These are phyloP conservation scores for Thalassarche chlororhynchos DNA, from an alignment of 2,113 vertebrate genomes.

Conservation along the genomic window DNA sequence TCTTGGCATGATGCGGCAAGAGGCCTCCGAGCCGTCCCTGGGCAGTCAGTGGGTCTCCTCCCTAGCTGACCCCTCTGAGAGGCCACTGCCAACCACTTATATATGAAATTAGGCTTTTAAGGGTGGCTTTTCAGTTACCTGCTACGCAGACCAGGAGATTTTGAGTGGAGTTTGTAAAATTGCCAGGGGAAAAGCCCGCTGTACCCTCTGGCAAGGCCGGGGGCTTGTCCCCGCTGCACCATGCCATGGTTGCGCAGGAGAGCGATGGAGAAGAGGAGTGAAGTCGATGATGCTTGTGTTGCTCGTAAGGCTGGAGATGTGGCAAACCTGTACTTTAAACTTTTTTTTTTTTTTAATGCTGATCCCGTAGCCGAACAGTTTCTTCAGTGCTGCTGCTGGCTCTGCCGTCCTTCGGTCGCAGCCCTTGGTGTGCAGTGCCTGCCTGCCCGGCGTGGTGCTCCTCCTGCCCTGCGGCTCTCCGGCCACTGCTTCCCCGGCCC, in stretches of 20 bases:
- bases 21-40: fast-evolving
- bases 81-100: not conserved
- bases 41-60: fast-evolving
- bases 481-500: fast-evolving
- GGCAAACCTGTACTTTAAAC: not conserved
- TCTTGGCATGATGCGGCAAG: not conserved
- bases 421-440: not conserved
- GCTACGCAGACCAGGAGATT: not conserved
- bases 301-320: not conserved
- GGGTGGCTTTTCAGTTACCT: not conserved
- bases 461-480: not conserved
- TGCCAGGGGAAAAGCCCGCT: not conserved
- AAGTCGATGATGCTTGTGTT: not conserved
- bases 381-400: not conserved
- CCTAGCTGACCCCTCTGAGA: not conserved
- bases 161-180: not conserved
- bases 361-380: fast-evolving
- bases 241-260: fast-evolving
- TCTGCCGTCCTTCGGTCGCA: fast-evolving
- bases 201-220: fast-evolving
- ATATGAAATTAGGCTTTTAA: not conserved
- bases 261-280: not conserved
- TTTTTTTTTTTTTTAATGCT: not conserved
- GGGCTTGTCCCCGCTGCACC: not conserved
- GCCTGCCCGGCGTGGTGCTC: fast-evolving